Evolutionary conservation across 2,113 vertebrate species (phyloP).

Genomic region (human (Homo sapiens)): DNA sequence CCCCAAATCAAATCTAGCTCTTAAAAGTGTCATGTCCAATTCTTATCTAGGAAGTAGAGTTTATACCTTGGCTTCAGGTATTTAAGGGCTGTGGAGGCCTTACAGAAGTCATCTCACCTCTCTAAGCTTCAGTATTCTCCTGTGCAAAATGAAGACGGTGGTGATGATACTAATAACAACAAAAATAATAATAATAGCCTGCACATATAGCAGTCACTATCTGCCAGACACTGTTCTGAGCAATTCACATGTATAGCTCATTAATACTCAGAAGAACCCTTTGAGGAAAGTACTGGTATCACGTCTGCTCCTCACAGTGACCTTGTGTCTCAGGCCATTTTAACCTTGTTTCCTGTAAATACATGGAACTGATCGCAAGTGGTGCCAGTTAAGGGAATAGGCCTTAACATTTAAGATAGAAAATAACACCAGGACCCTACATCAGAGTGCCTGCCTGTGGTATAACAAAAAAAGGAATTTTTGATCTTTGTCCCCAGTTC

Average conservation of each 20-base stretch:
- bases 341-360: not conserved
- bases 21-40: not conserved
- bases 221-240: not conserved
- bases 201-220: not conserved
- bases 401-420: not conserved
- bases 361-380: not conserved
- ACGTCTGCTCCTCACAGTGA: no score
- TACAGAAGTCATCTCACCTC: not conserved
- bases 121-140: not conserved
- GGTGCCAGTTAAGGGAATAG: not conserved
- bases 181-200: not conserved
- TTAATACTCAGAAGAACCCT: not conserved
- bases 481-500: not conserved
- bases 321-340: not conserved
- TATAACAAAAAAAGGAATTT: not conserved
- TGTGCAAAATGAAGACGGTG: not conserved
- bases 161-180: not conserved
- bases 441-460: not conserved
- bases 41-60: not conserved
- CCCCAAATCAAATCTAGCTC: not conserved
- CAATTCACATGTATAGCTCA: not conserved
- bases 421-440: not conserved
- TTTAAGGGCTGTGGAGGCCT: not conserved
- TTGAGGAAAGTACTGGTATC: not conserved
- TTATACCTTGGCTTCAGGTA: not conserved